Base-by-base conservation (phyloP, 1,140 invertebrate genomes). In the Neotoxoptera formosana region DNA sequence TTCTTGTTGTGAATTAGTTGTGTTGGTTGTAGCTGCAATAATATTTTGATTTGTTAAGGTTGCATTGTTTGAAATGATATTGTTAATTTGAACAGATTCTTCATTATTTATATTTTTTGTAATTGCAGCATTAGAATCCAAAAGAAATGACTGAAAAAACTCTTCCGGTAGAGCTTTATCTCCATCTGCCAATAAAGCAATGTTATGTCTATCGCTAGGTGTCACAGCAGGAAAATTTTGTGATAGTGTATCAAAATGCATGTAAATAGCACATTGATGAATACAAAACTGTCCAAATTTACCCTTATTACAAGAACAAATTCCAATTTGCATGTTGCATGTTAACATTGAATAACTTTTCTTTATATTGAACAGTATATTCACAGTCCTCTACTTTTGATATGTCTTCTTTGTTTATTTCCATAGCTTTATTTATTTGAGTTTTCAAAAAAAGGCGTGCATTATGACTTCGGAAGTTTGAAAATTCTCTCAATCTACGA, bases 101-200 rank as follows among this genome's bases (percentile, higher is more conserved):
- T 83, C 81, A 83, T 83, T 83, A 83, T 83, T 83, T 83, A 83
- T 86, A 86, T 86, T 45, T 86, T 86, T 23, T 86, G 41, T 86
- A 45, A 45, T 45, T 45, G 30, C 20, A 45, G 47, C 23, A 30
- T 45, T 86, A 30, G 25, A 30, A 86, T 86, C 36, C 25, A 45
- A 86, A 86, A 86, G 25, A 86, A 47, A 86, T 86, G 41, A 41
- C 83, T 86, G 83, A 86, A 86, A 86, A 86, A 86, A 86, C 6
- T 86, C 36, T 45, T 30, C 17, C 17, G 83, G 41, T 41, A 25
- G 36, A 86, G 83, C 83, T 86, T 86, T 86, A 86, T 86, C 83
- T 86, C 83, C 41, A 86, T 86, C 83, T 86, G 41, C 83, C 8
- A 86, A 41, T 86, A 86, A 45, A 25, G 83, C 7, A 86, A 47